Conservation (phyloP, 2,888 invertebrate genomes). For the Pyrgus malvae region DNA sequence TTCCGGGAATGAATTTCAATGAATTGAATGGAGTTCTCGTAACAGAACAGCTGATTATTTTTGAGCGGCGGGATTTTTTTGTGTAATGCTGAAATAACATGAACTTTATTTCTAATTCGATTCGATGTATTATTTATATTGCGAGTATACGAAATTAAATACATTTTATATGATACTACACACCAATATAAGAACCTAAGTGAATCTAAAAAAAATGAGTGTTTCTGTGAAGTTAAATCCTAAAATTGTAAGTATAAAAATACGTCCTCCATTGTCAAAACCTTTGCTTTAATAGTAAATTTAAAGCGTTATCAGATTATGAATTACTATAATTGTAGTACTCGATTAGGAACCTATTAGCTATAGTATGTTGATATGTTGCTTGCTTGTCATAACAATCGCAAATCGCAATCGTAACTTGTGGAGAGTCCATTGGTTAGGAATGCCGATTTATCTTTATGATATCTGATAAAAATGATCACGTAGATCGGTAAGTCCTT, state of each 20-base stretch:
- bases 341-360: neutral
- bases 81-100: too few species aligned
- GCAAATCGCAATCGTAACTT: neutral
- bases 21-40: too few species aligned
- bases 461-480: conserved; percentile 19
- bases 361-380: neutral
- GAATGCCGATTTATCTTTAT: conserved; percentile 3
- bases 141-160: too few species aligned
- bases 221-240: conserved; percentile 25
- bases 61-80: too few species aligned
- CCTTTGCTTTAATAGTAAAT: neutral
- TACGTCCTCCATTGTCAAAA: neutral
- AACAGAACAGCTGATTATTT: too few species aligned
- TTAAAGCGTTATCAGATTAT: neutral
- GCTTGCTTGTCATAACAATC: neutral
- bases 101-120: too few species aligned
- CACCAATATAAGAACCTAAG: too few species aligned
- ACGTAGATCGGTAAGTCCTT: neutral
- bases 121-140: too few species aligned
- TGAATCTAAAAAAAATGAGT: conserved; percentile 26
- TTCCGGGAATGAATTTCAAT: too few species aligned
- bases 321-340: neutral
- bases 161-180: too few species aligned
- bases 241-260: conserved; percentile 33
- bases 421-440: neutral